A percentile compares a stretch with the other conserved stretches of the same genome.
Conservation (phyloP, 2,888 invertebrate species). For the Linyphia triangularis region DNA sequence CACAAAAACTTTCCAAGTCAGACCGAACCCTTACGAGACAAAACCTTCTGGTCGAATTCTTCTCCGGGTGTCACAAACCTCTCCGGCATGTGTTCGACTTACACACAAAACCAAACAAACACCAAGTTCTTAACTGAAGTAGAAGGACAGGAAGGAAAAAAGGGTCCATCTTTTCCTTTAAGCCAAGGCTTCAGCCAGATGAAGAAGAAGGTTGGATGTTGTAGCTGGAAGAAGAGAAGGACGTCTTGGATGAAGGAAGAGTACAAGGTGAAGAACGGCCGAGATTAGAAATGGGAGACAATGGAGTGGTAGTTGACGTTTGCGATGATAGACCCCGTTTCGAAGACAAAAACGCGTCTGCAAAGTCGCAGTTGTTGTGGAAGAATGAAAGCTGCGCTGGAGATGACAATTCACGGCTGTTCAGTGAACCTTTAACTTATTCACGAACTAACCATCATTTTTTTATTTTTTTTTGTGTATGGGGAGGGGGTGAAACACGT, state of each 20-base stretch:
- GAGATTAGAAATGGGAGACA: neutral
- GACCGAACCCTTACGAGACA: no score
- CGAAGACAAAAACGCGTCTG: neutral
- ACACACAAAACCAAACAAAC: neutral
- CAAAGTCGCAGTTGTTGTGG: neutral
- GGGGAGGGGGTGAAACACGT: neutral
- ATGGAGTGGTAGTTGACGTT: neutral
- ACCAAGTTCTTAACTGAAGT: neutral
- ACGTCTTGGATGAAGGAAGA: neutral
- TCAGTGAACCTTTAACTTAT: constrained; percentile 46
- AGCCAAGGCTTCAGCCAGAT: neutral
- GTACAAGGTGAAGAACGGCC: neutral
- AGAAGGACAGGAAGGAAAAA: neutral
- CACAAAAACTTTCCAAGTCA: neutral
- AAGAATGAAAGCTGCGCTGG: neutral
- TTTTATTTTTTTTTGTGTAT: no score
- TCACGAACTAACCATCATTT: neutral
- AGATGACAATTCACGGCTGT: constrained; percentile 35
- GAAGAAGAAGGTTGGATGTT: neutral
- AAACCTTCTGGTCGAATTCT: neutral
- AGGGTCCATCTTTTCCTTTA: neutral
- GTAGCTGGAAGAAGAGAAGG: neutral
- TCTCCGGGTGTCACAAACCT: neutral
- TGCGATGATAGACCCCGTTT: neutral
- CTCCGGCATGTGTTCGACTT: neutral